These are phyloP conservation scores for Cyprinodon brontotheroides DNA, from an alignment of 2,113 vertebrate species.

Conservation along the genomic window DNA sequence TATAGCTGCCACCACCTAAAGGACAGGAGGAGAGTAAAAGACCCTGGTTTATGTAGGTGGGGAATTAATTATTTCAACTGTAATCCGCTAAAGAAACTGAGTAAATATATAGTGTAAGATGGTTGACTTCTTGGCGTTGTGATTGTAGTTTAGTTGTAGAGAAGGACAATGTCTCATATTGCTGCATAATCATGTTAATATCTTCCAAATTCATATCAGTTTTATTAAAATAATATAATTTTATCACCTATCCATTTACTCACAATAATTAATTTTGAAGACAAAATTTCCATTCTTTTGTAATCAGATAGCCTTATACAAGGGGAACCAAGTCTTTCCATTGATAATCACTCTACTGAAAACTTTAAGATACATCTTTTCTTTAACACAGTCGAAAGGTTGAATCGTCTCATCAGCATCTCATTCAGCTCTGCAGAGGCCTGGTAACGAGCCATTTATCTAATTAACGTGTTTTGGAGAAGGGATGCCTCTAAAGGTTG, in stretches of 20 bases:
- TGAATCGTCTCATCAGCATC: background rate
- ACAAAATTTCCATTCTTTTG: background rate
- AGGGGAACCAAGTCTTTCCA: too few species aligned
- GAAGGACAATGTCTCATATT: background rate
- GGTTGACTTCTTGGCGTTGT: conserved; percentile 5
- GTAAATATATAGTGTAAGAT: background rate
- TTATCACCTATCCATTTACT: background rate
- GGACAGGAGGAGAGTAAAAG: conserved; percentile 43
- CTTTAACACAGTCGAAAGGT: background rate
- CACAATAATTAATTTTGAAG: background rate
- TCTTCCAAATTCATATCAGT: background rate
- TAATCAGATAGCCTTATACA: background rate
- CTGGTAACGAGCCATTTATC: too few species aligned
- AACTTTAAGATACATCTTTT: background rate
- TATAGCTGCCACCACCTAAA: conserved; percentile 23
- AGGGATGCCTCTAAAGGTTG: too few species aligned
- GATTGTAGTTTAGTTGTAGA: background rate
- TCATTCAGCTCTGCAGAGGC: background rate
- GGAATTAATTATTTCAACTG: conserved; percentile 3
- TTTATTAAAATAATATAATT: too few species aligned
- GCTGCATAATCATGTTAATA: background rate
- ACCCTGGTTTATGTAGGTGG: background rate
- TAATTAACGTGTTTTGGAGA: too few species aligned
- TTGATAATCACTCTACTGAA: too few species aligned
- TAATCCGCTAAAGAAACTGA: conserved; percentile 12